Base-by-base conservation (phyloP, 2,797 vertebrate species). In the Paguma larvata region DNA sequence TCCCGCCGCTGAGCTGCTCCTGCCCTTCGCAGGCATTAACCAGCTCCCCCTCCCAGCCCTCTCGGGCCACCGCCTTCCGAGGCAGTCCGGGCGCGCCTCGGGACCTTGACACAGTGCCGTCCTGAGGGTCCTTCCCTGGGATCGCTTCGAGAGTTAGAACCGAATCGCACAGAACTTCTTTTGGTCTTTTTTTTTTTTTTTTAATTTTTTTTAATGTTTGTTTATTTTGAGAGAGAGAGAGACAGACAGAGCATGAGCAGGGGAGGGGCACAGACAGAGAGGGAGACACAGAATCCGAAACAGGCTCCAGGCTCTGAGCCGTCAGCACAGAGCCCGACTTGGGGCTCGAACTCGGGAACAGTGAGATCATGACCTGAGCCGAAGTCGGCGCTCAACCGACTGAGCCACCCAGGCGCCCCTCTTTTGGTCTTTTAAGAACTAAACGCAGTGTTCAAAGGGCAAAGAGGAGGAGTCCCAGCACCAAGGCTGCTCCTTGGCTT, bases 341-440 rank as follows among this genome's bases (percentile, higher is more conserved):
- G n/a, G n/a, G n/a, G n/a, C n/a, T n/a, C n/a, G n/a, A n/a, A n/a
- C n/a, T n/a, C n/a, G n/a, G n/a, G n/a, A n/a, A n/a, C n/a, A n/a
- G n/a, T n/a, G n/a, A n/a, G n/a, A n/a, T n/a, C n/a, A n/a, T n/a
- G n/a, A n/a, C n/a, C n/a, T n/a, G n/a, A n/a, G n/a, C n/a, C n/a
- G n/a, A n/a, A n/a, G n/a, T n/a, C n/a, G n/a, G n/a, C n/a, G n/a
- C n/a, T n/a, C n/a, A n/a, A n/a, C n/a, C n/a, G n/a, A n/a, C n/a
- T n/a, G n/a, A n/a, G n/a, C n/a, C n/a, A n/a, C n/a, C n/a, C n/a
- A n/a, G n/a, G n/a, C n/a, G n/a, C n/a, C n/a, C n/a, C n/a, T n/a
- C n/a, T n/a, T n/a, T n/a, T n/a, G n/a, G 72, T 63, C 67, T 78
- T 95, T 70, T 75, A 89, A 75, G 59, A 32, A 92, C 63, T 82